Conservation (phyloP, 2,888 invertebrate genomes). For the Pocota personata region DNA sequence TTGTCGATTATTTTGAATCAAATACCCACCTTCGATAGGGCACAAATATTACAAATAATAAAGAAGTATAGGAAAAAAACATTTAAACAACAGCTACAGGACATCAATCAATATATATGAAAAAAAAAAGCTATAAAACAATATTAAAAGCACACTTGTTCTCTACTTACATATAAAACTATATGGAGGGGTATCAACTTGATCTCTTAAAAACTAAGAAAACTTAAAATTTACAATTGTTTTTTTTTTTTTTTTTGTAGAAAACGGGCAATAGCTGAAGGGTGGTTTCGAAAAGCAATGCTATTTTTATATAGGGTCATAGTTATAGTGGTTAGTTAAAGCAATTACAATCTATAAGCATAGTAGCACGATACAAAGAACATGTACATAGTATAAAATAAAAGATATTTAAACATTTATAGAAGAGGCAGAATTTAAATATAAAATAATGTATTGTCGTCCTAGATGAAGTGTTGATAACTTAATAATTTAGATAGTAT, state of each 20-base stretch:
- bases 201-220: constrained; percentile 62
- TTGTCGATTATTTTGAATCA: no score
- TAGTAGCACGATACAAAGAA: constrained; percentile 50
- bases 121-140: not conserved
- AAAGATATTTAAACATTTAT: constrained; percentile 33
- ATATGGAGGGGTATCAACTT: constrained; percentile 58
- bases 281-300: constrained; percentile 31
- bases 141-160: constrained; percentile 55
- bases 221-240: constrained; percentile 35
- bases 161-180: constrained; percentile 70
- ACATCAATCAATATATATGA: no score
- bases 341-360: constrained; percentile 35
- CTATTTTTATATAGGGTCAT: not conserved
- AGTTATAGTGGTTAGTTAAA: constrained; percentile 38
- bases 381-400: constrained; percentile 57
- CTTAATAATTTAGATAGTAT: not conserved
- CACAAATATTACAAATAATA: constrained; percentile 12
- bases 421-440: constrained; percentile 18
- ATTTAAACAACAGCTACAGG: constrained; percentile 25
- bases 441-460: constrained; percentile 23
- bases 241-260: not conserved
- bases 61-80: not conserved
- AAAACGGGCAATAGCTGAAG: constrained; percentile 48
- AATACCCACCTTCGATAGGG: constrained; percentile 50
- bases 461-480: constrained; percentile 15